Evolutionary conservation across 1,140 invertebrate species (phyloP).

Genomic region (Drosophila chauvacae): DNA sequence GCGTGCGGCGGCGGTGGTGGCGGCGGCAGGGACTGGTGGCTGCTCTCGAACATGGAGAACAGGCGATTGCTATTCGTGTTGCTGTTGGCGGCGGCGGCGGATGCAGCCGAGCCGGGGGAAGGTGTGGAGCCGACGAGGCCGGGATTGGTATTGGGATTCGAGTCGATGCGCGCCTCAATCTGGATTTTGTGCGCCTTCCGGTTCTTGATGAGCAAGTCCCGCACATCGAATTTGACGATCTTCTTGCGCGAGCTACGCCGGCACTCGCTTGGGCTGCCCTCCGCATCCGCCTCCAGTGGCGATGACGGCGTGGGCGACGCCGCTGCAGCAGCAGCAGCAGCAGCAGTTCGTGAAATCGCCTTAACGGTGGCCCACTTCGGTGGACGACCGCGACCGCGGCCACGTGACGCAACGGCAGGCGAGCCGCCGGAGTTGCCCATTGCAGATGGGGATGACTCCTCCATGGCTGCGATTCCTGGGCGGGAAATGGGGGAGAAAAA

Average conservation of each 20-base stretch:
- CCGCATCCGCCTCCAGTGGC: neutral
- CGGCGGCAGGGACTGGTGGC: constrained; percentile 9
- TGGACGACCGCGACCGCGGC: constrained; percentile 40
- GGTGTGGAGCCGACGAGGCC: neutral
- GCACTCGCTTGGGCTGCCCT: constrained; percentile 43
- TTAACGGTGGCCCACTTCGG: constrained; percentile 12
- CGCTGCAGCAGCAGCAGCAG: neutral
- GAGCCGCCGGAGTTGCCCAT: neutral
- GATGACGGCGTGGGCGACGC: constrained; percentile 4
- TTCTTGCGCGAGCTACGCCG: constrained; percentile 77
- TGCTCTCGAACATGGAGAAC: constrained; percentile 49
- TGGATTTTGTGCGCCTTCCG: constrained; percentile 70
- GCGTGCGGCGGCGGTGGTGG: constrained; percentile 20
- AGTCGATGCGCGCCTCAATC: constrained; percentile 77
- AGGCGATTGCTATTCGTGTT: constrained; percentile 9
- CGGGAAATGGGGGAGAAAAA: neutral
- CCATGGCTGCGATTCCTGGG: constrained; percentile 25
- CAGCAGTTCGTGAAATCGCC: neutral
- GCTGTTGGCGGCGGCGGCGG: constrained; percentile 6
- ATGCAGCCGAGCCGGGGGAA: neutral
- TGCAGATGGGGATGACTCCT: constrained; percentile 8
- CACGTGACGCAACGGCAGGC: constrained; percentile 32
- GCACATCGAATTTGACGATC: constrained; percentile 78
- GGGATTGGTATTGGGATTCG: constrained; percentile 41
- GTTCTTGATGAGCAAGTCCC: constrained; percentile 72